These are phyloP conservation scores for Ophiodon elongatus DNA, from an alignment of 2,113 vertebrate species.

Conservation along the genomic window DNA sequence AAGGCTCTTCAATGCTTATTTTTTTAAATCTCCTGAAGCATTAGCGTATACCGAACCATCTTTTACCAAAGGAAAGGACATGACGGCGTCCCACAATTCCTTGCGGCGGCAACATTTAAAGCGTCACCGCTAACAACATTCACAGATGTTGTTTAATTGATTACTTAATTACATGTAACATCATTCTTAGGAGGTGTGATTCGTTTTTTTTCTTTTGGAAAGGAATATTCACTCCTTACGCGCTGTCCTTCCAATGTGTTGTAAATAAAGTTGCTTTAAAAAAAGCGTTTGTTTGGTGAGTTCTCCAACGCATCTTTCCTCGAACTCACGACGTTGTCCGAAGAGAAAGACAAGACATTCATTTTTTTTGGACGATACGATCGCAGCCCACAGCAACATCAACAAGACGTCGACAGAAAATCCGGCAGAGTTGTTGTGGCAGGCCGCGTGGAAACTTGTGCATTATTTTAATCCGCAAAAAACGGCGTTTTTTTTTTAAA, in stretches of 20 bases:
- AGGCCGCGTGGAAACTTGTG: not conserved
- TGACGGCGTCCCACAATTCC: not conserved
- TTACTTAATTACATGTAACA: not conserved
- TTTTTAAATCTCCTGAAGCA: not conserved
- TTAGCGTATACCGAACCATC: not conserved
- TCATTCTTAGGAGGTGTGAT: not conserved
- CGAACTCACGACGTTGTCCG: too few relatives aligned
- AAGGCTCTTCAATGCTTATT: not conserved
- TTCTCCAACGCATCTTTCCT: too few relatives aligned
- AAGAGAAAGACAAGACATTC: too few relatives aligned
- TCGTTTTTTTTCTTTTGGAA: not conserved
- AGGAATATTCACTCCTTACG: not conserved
- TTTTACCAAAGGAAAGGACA: not conserved
- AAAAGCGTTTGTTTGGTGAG: too few relatives aligned
- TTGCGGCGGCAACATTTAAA: not conserved
- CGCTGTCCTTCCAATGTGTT: not conserved
- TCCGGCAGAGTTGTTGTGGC: not conserved
- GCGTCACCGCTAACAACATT: too few relatives aligned
- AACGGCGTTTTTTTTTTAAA: not conserved
- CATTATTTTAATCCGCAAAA: not conserved
- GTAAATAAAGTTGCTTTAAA: too few relatives aligned
- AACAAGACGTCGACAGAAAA: not conserved
- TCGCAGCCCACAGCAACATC: too few relatives aligned
- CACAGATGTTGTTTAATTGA: too few relatives aligned
- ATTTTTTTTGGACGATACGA: too few relatives aligned